Base-by-base conservation (phyloP, 2,797 vertebrate species). In the Euphonia xanthogaster region DNA sequence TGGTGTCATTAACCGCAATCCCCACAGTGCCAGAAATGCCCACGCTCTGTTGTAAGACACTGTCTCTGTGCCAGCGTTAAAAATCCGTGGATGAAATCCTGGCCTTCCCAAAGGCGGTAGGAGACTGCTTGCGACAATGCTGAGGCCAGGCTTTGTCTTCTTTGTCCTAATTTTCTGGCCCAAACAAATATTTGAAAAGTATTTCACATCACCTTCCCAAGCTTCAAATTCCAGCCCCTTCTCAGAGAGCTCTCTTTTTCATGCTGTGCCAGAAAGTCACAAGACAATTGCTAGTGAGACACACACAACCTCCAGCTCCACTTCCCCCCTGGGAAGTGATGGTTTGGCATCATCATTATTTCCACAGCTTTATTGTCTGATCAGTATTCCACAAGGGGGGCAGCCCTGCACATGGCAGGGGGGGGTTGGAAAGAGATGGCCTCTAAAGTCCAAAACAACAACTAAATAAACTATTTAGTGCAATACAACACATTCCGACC, bases 231-330 rank as follows among this genome's bases (percentile, higher is more conserved):
- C 48, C 35, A 75, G 1, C 19, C 21, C 5, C 17, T 89, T 77
- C 75, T 20, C 55, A 74, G 39, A 44, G 0, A 8, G 20, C 28
- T 90, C 8, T 44, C 7, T 58, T 63, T 54, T 76, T 58, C 33
- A 35, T 57, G 71, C 9, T 4, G 22, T 50, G 39, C 40, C 77
- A 88, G 77, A 42, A 85, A 76, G 25, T 57, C 68, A 17, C 27
- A 60, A 50, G 40, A 14, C 14, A 47, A 57, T 78, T 65, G 18
- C 28, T 30, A 17, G 21, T 10, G 28, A 55, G 35, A 57, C 18
- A n/a, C 5, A 20, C 0, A 1, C 7, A 77, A 40, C 27, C 25
- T 67, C 1, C 3, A 44, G 44, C 51, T 58, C 6, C 1, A 22
- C 35, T 62, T 23, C 2, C 4, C 11, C 54, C 30, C n/a, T 6